A percentile compares a stretch with the other conserved stretches of the same genome.
Evolutionary conservation across 2,113 vertebrate species (phyloP).

Genomic region (Saguinus imperator): DNA sequence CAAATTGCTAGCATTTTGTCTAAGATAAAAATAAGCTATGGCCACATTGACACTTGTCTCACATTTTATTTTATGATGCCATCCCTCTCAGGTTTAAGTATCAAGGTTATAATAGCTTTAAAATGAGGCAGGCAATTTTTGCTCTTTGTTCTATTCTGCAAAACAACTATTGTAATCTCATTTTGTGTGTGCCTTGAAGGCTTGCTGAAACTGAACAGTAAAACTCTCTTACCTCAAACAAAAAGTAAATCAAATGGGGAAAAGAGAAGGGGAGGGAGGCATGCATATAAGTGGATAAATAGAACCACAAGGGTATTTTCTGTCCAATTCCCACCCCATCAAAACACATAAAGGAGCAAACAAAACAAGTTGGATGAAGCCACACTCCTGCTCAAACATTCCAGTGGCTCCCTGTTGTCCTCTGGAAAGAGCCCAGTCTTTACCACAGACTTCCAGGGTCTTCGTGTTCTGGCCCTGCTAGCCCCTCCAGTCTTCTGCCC

Average conservation of each 20-base stretch:
- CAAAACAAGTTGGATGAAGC: background rate
- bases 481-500: background rate
- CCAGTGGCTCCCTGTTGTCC: background rate
- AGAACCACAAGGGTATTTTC: background rate
- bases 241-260: background rate
- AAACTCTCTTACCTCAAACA: constrained; percentile 40
- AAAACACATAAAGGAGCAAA: background rate
- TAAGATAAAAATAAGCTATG: background rate
- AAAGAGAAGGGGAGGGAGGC: no score
- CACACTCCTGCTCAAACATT: background rate
- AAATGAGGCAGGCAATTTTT: background rate
- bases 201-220: background rate
- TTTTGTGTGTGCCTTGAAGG: constrained; percentile 22
- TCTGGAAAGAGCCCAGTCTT: background rate
- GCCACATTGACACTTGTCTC: constrained; percentile 3
- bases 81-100: background rate
- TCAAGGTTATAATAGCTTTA: constrained; percentile 28
- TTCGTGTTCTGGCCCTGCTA: background rate
- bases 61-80: background rate
- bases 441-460: background rate
- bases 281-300: background rate
- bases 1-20: background rate
- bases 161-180: background rate
- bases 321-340: background rate
- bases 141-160: background rate